A percentile compares a stretch with the other conserved stretches of the same genome.
phyloP scores from a whole-genome alignment of 2,888 invertebrate genomes.

The Phlogophora meticulosa region DNA sequence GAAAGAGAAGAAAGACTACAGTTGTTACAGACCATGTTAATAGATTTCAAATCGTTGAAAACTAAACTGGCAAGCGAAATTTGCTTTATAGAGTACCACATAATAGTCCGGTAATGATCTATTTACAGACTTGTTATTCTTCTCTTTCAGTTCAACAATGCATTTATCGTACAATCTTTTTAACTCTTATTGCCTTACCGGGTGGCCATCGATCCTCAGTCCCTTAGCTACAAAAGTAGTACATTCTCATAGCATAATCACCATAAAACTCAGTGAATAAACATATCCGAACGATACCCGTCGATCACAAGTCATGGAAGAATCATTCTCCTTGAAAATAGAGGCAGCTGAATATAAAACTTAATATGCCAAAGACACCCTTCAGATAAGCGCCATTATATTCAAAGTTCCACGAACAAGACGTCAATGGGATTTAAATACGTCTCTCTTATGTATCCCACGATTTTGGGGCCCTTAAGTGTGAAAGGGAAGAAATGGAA shows the following conservation, averaged over 20 bases:
- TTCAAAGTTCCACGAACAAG: constrained; percentile 81
- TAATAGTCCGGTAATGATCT: neutral
- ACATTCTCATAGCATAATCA: constrained; percentile 51
- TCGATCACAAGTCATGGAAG: constrained; percentile 61
- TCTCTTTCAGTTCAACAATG: constrained; percentile 15
- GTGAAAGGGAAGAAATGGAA: neutral
- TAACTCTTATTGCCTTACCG: constrained; percentile 17
- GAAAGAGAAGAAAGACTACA: neutral
- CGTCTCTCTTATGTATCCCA: constrained; percentile 77
- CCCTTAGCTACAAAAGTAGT: constrained; percentile 39
- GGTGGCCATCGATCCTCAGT: constrained; percentile 36
- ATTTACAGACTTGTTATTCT: neutral
- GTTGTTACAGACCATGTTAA: neutral
- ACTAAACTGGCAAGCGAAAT: neutral
- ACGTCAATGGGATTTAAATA: constrained; percentile 87
- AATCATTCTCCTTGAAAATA: constrained; percentile 56
- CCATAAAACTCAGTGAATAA: constrained; percentile 63
- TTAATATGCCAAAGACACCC: constrained; percentile 70
- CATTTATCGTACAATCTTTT: constrained; percentile 20
- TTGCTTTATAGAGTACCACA: neutral
- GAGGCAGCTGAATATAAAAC: constrained; percentile 64
- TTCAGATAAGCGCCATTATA: constrained; percentile 81
- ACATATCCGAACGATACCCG: constrained; percentile 54
- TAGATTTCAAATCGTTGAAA: neutral
- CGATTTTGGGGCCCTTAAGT: constrained; percentile 70